phyloP scores from a whole-genome alignment of 2,797 vertebrate species.

The Trichosurus vulpecula region DNA sequence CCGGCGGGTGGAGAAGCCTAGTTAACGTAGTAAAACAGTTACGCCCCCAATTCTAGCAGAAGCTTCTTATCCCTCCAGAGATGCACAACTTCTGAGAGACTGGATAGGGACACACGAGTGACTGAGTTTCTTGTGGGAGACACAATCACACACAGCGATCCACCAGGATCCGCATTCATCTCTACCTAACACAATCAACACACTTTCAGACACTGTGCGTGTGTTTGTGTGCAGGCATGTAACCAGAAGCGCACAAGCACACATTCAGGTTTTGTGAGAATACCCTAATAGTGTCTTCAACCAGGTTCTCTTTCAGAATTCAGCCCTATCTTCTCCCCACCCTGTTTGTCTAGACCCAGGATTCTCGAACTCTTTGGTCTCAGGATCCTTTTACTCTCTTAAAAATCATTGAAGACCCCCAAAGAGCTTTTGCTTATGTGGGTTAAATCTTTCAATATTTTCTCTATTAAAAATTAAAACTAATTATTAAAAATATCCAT shows the following conservation, averaged over 20 bases:
- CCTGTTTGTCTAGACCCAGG: background rate
- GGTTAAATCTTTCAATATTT: background rate
- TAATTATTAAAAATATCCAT: background rate
- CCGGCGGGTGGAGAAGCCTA: background rate
- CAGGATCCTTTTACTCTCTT: background rate
- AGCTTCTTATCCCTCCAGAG: background rate
- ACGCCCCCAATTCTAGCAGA: background rate
- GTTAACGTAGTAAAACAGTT: background rate
- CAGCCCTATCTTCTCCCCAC: background rate
- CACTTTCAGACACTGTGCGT: background rate
- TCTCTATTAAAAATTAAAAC: background rate
- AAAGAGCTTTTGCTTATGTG: background rate
- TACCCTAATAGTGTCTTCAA: too few relatives aligned
- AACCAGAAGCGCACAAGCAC: background rate
- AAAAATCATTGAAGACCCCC: background rate
- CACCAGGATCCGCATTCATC: background rate
- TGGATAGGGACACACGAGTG: background rate
- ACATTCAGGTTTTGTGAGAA: background rate
- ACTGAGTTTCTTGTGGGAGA: background rate
- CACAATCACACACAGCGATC: background rate
- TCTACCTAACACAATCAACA: background rate
- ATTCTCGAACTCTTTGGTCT: background rate
- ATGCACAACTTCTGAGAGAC: background rate
- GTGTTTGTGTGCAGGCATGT: too few relatives aligned
- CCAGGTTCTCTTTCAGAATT: background rate